Evolutionary conservation across 1,140 invertebrate genomes (phyloP).

Genomic region (Akabosia matsudoensis): DNA sequence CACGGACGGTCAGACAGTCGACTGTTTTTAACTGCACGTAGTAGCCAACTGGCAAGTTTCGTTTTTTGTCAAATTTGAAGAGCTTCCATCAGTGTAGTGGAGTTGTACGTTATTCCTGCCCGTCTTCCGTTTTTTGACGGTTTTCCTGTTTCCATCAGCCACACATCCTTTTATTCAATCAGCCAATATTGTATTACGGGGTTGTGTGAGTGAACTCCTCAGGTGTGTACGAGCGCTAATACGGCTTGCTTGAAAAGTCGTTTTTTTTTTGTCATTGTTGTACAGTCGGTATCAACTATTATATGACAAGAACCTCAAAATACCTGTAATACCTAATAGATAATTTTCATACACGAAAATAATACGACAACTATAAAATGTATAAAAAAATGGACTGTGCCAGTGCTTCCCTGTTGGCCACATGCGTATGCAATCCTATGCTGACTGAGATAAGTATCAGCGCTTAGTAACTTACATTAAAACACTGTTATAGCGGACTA

Average conservation of each 20-base stretch:
- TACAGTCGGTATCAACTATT: neutral
- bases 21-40: neutral
- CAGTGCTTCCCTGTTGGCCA: neutral
- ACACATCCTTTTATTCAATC: neutral
- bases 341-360: neutral
- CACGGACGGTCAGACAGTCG: neutral
- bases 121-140: neutral
- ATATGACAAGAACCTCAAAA: neutral
- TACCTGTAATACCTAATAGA: too few species aligned
- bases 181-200: neutral
- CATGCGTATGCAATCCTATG: neutral
- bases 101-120: neutral
- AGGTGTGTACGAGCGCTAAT: too few species aligned
- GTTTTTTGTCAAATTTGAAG: neutral
- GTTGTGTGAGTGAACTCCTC: too few species aligned
- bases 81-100: neutral
- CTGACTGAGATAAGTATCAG: neutral
- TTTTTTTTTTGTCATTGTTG: neutral
- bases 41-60: neutral
- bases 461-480: neutral
- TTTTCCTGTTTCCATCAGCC: constrained; percentile 1
- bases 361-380: neutral
- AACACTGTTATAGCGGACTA: neutral
- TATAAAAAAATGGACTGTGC: neutral
- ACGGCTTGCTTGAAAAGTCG: neutral